A percentile compares a stretch with the other conserved stretches of the same genome.
Conservation (phyloP, 1,140 invertebrate genomes). For the Drosophila subpulchrella region DNA sequence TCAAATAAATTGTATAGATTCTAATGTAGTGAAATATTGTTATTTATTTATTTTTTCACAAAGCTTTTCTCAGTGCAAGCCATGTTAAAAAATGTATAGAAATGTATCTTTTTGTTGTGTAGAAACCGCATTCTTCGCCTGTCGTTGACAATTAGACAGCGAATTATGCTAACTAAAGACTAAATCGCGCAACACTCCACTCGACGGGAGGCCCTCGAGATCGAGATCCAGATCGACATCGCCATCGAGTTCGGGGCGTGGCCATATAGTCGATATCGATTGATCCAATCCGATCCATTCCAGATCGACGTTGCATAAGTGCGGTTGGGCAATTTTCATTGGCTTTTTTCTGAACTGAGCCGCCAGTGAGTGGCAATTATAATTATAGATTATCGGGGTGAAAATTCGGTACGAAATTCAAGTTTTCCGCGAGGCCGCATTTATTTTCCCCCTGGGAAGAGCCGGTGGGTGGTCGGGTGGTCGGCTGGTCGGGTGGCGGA, state of each 20-base stretch:
- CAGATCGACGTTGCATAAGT: slow-evolving; percentile 44
- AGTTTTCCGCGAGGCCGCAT: slow-evolving; percentile 30
- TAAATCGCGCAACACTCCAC: slow-evolving; percentile 1
- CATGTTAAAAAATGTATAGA: too few relatives aligned
- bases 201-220: slow-evolving; percentile 12
- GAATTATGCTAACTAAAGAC: slow-evolving; percentile 75
- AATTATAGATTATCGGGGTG: slow-evolving; percentile 62
- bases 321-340: slow-evolving; percentile 39
- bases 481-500: not conserved
- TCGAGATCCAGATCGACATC: not conserved
- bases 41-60: too few relatives aligned
- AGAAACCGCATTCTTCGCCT: slow-evolving; percentile 58
- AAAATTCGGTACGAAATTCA: slow-evolving; percentile 43
- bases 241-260: slow-evolving; percentile 43
- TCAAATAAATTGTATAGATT: too few relatives aligned
- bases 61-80: too few relatives aligned
- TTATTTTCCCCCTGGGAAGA: slow-evolving; percentile 26
- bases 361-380: slow-evolving; percentile 39
- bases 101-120: not conserved
- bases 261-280: slow-evolving; percentile 8
- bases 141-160: slow-evolving; percentile 71
- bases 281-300: slow-evolving; percentile 30
- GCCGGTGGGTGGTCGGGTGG: slow-evolving; percentile 15
- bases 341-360: slow-evolving; percentile 17
- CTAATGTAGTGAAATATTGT: too few relatives aligned